A percentile compares a stretch with the other conserved stretches of the same genome.
Conservation (phyloP, 2,888 invertebrate species). For the Muscina levida region DNA sequence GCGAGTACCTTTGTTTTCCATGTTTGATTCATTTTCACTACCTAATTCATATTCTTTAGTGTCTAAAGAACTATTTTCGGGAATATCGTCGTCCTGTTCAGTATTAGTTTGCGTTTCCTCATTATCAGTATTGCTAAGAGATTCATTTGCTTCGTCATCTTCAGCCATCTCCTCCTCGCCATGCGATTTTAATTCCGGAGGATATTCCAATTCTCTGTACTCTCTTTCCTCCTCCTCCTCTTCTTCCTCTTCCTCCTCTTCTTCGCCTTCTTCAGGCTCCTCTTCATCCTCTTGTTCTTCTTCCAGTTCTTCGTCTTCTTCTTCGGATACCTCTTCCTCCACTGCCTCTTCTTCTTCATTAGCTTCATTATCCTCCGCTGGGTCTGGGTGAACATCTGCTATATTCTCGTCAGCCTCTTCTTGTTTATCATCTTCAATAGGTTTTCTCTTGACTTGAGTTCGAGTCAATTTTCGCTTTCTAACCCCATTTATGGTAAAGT, state of each 20-base stretch:
- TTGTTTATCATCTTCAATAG: constrained; percentile 14
- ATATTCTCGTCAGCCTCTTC: constrained; percentile 25
- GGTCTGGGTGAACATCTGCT: constrained; percentile 2
- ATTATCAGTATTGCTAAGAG: constrained; percentile 22
- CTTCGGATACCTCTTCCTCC: constrained; percentile 29
- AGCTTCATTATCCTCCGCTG: constrained; percentile 32
- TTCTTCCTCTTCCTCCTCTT: constrained; percentile 57
- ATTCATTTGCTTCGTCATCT: background rate
- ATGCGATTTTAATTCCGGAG: constrained; percentile 36
- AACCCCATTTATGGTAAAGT: constrained; percentile 50
- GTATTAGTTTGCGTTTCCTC: constrained; percentile 22
- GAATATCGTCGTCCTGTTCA: constrained; percentile 66
- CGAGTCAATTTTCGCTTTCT: constrained; percentile 33
- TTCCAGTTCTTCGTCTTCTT: constrained; percentile 55
- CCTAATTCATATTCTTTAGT: constrained; percentile 20
- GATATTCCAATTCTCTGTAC: constrained; percentile 59
- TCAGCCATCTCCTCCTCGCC: constrained; percentile 27
- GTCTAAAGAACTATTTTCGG: constrained; percentile 68
- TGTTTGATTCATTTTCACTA: background rate
- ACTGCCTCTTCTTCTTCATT: background rate
- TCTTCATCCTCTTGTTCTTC: constrained; percentile 62
- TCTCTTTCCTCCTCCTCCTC: constrained; percentile 66
- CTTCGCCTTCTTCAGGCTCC: constrained; percentile 47
- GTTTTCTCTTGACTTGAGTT: background rate
- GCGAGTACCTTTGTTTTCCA: background rate